A percentile compares a stretch with the other conserved stretches of the same genome.
Evolutionary conservation across 2,888 invertebrate species (phyloP).

Genomic region (Spicauda simplicius): DNA sequence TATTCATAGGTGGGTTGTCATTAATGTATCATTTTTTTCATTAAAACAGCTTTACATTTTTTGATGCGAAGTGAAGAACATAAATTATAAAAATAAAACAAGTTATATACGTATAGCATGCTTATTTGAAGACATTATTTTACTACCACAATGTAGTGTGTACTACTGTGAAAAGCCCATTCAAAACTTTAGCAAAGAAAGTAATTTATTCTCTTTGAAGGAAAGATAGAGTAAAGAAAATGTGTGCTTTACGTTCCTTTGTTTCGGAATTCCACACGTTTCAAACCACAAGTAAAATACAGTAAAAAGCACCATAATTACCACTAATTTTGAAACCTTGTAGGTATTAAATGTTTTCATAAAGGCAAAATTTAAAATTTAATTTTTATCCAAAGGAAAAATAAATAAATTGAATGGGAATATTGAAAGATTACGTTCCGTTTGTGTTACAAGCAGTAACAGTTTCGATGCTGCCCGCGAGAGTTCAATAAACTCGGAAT

Average conservation of each 20-base stretch:
- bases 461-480: slow-evolving; percentile 51
- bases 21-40: too few relatives aligned
- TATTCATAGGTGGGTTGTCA: too few relatives aligned
- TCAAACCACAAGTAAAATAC: background rate
- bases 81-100: too few relatives aligned
- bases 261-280: background rate
- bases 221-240: background rate
- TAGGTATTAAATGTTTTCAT: background rate
- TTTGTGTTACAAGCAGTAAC: slow-evolving; percentile 42
- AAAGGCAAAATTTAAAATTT: background rate
- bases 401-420: background rate
- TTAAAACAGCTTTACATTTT: too few relatives aligned
- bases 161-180: too few relatives aligned
- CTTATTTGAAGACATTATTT: too few relatives aligned
- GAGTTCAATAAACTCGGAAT: slow-evolving; percentile 77
- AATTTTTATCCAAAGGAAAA: background rate
- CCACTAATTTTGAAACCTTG: background rate
- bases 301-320: background rate
- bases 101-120: too few relatives aligned
- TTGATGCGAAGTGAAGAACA: too few relatives aligned
- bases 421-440: slow-evolving; percentile 17
- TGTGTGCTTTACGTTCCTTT: slow-evolving; percentile 1
- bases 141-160: too few relatives aligned
- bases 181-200: background rate
- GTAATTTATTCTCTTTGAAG: too few relatives aligned